These are phyloP conservation scores for Danio kyathit DNA, from an alignment of 2,797 vertebrate species.

Conservation along the genomic window DNA sequence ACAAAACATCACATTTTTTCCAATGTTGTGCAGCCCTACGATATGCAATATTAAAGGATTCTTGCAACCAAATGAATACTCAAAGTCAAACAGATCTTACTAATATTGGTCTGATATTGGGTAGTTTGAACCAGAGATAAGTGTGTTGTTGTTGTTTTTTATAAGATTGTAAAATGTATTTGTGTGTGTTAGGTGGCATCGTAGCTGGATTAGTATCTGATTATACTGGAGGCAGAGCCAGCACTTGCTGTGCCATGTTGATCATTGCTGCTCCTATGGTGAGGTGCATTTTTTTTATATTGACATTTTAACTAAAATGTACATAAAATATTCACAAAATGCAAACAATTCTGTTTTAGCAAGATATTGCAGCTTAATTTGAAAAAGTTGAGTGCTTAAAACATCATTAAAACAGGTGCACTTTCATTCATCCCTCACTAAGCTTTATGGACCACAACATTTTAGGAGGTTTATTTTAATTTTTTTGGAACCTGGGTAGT, in stretches of 20 bases:
- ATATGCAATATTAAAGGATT: too few species aligned
- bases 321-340: neutral
- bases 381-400: neutral
- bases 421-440: neutral
- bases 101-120: too few species aligned
- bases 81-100: too few species aligned
- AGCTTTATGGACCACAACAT: neutral
- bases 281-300: slow-evolving; percentile 52
- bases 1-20: too few species aligned
- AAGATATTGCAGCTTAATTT: neutral
- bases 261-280: slow-evolving; percentile 92
- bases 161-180: too few species aligned
- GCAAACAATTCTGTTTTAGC: neutral
- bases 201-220: slow-evolving; percentile 90
- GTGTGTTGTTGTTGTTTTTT: too few species aligned
- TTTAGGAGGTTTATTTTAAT: too few species aligned
- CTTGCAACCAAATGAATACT: too few species aligned
- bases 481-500: too few species aligned
- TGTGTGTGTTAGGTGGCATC: slow-evolving; percentile 84
- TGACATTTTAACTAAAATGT: neutral
- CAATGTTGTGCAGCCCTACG: too few species aligned
- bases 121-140: too few species aligned
- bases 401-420: neutral
- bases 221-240: slow-evolving; percentile 88
- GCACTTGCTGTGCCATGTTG: slow-evolving; percentile 92